Evolutionary conservation across 1,140 invertebrate genomes (phyloP).

Genomic region (Drosophila triauraria): DNA sequence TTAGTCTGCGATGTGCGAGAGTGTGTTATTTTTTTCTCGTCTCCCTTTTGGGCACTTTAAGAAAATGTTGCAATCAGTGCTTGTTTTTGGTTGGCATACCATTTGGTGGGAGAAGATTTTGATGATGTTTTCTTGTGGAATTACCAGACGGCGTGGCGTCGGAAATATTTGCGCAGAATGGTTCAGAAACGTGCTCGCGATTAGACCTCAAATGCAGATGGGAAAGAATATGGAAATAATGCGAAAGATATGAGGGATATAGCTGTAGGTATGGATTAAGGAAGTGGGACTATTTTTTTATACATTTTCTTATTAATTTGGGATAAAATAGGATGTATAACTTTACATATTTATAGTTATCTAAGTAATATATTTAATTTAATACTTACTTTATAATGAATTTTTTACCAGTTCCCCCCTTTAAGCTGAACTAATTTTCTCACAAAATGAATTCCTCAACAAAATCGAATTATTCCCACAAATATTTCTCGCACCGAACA

Average conservation of each 20-base stretch:
- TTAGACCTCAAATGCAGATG: constrained; percentile 9
- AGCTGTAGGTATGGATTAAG: no score
- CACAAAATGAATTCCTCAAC: no score
- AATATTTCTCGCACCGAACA: constrained; percentile 6
- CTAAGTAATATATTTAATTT: no score
- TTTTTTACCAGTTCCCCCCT: background rate
- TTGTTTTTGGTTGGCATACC: constrained; percentile 28
- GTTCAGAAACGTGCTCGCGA: constrained; percentile 10
- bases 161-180: constrained; percentile 12
- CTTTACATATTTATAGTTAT: no score
- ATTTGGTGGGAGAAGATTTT: constrained; percentile 21
- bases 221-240: background rate
- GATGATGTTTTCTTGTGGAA: constrained; percentile 28
- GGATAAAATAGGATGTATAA: no score
- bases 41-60: constrained; percentile 31
- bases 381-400: background rate
- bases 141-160: constrained; percentile 48
- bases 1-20: constrained; percentile 56
- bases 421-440: background rate
- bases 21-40: background rate
- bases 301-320: background rate
- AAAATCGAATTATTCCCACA: background rate
- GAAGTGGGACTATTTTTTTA: background rate
- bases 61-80: constrained; percentile 50
- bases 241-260: background rate